Evolutionary conservation across 2,797 vertebrate genomes (phyloP).

Genomic region (Etheostoma nigrum): DNA sequence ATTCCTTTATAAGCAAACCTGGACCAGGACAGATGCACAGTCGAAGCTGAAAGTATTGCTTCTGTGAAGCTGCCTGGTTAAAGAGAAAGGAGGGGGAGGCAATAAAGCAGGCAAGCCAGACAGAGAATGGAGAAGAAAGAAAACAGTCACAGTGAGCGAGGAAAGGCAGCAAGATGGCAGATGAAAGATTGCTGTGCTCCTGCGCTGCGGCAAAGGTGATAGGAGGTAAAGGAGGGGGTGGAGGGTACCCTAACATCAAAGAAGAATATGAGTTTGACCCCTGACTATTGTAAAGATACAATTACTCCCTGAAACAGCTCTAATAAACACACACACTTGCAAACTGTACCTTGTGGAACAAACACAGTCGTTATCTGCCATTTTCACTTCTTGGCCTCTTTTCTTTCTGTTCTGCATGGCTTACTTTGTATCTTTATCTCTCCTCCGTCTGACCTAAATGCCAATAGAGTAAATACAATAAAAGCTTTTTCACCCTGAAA

Average conservation of each 20-base stretch:
- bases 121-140: constrained; percentile 33
- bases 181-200: constrained; percentile 65
- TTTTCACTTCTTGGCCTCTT: neutral
- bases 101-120: constrained; percentile 51
- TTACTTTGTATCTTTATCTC: constrained; percentile 23
- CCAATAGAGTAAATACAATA: constrained; percentile 20
- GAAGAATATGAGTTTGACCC: constrained; percentile 74
- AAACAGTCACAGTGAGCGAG: constrained; percentile 31
- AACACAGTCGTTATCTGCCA: constrained; percentile 13
- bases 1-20: constrained; percentile 37
- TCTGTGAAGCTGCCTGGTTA: constrained; percentile 41
- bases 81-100: constrained; percentile 16
- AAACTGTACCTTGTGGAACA: constrained; percentile 6
- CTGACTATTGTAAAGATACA: constrained; percentile 77
- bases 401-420: constrained; percentile 17
- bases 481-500: constrained; percentile 21
- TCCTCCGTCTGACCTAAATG: constrained; percentile 7
- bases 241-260: constrained; percentile 65
- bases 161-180: constrained; percentile 43
- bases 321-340: constrained; percentile 21
- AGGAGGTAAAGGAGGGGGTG: constrained; percentile 17
- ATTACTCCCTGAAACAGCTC: constrained; percentile 52
- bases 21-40: constrained; percentile 40
- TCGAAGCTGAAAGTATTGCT: constrained; percentile 45
- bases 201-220: constrained; percentile 41